Base-by-base conservation (phyloP, 2,888 invertebrate species). In the Schizotus pectinicornis region DNA sequence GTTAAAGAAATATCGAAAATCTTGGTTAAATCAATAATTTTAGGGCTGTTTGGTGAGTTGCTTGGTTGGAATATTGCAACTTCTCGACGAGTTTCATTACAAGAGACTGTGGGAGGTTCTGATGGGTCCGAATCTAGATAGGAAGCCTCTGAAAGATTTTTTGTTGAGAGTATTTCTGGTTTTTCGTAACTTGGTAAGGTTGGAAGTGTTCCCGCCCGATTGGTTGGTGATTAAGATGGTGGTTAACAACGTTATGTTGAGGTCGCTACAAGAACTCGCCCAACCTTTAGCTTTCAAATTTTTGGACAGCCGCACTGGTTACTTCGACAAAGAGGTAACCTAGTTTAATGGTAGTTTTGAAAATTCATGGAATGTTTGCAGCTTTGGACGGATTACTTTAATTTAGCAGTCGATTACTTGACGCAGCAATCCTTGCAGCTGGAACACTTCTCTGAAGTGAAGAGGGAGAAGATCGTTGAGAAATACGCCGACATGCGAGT, bases 141-240 rank as follows among this genome's bases (percentile, higher is more conserved):
- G 90, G 7, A 91, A 92, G 69, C 89, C 91, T 1, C 79, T 94
- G 0, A 94, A 95, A 76, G 94, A 94, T 70, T 94, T 96, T 76
- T 82, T 97, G 0, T 86, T 92, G 73, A 82, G 91, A 60, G 90
- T 93, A 0, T 89, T 96, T 73, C 80, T 91, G 6, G 90, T 94
- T 0, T 89, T 94, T 71, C 82, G 88, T 41, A 90, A 92, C 77
- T 84, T 94, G 31, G 89, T 94, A 14, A 88, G 88, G 61, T 87
- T 89, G 67, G 89, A 91, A 67, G 88, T 90, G 0, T 96, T 93
- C 70, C 92, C 95, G 1, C 83, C 87, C 0, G 95, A 96, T 75
- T 98, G 97, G 97, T 84, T 94, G 67, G 88, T 94, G 7, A 89
- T 97, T 77, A 87, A 92, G 74, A 90, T 97, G 81, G 89, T 93